Evolutionary conservation across 2,113 vertebrate genomes (phyloP).

Genomic region (Merops nubicus): DNA sequence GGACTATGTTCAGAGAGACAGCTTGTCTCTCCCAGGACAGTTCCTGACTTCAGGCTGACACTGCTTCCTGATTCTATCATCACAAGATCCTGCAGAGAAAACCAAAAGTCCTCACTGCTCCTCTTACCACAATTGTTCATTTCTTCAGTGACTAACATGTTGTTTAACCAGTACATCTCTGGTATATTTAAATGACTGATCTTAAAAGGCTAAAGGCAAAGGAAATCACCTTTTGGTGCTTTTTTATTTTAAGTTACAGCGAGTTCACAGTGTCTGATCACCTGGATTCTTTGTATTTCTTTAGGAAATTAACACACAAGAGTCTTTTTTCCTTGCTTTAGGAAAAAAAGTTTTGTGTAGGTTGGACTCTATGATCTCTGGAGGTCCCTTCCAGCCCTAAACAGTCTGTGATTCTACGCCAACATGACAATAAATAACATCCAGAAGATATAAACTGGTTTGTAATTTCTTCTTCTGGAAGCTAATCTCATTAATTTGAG

Average conservation of each 20-base stretch:
- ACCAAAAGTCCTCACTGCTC: not conserved
- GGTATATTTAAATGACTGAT: not conserved
- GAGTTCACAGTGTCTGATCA: not conserved
- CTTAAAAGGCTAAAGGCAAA: not conserved
- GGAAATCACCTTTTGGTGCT: not conserved
- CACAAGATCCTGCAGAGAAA: not conserved
- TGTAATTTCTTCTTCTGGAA: slow-evolving; percentile 12
- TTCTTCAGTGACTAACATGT: not conserved
- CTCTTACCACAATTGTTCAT: not conserved
- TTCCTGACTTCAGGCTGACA: not conserved
- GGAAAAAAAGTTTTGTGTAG: too few species aligned
- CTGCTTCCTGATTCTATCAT: not conserved
- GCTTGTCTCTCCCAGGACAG: not conserved
- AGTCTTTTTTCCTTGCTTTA: not conserved
- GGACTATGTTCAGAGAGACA: not conserved
- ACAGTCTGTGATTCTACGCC: too few species aligned
- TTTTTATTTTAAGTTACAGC: not conserved
- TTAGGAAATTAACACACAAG: not conserved
- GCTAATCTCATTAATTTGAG: not conserved
- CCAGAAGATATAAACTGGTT: not conserved
- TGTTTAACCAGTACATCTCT: not conserved
- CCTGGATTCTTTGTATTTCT: not conserved
- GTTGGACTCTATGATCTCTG: too few species aligned
- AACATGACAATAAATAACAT: not conserved
- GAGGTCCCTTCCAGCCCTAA: too few species aligned